Percentiles rank a stretch among this genome's conserved stretches.
Evolutionary conservation across 2,888 invertebrate genomes (phyloP).

Genomic region (Galerucella calmariensis): DNA sequence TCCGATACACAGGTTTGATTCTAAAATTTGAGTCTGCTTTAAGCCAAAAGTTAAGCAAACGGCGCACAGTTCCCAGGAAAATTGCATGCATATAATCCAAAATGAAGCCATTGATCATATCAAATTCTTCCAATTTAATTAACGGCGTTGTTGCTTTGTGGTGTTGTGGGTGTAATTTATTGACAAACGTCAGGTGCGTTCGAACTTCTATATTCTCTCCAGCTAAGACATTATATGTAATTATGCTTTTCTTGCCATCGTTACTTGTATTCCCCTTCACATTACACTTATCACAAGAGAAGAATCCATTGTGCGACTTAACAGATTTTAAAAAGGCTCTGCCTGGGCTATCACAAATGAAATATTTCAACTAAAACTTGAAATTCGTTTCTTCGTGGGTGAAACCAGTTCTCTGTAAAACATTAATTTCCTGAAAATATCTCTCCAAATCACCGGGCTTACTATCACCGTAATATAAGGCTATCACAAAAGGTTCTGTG

Average conservation of each 20-base stretch:
- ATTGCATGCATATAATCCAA: constrained; percentile 4
- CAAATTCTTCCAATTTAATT: constrained; percentile 4
- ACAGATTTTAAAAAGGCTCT: constrained; percentile 5
- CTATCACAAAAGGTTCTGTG: neutral
- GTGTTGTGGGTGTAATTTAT: constrained; percentile 6
- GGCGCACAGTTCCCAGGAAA: too few species aligned
- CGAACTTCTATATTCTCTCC: too few species aligned
- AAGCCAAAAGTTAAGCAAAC: too few species aligned
- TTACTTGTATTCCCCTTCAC: constrained; percentile 2
- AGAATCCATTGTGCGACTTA: constrained; percentile 15
- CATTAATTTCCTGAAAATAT: constrained; percentile 13
- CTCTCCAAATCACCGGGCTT: neutral
- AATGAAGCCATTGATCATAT: constrained; percentile 5
- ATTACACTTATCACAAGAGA: constrained; percentile 14
- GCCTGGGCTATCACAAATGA: constrained; percentile 10
- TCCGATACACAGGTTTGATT: neutral
- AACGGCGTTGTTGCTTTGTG: constrained; percentile 2
- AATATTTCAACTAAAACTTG: constrained; percentile 5
- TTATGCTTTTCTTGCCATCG: constrained; percentile 3
- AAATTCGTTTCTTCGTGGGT: constrained; percentile 1
- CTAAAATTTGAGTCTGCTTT: too few species aligned
- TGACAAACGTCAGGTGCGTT: neutral
- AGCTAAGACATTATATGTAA: neutral
- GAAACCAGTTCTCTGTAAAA: constrained; percentile 5
- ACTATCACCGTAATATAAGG: constrained; percentile 12